Evolutionary conservation across 2,888 invertebrate species (phyloP).

Genomic region (Tridacna crocea): DNA sequence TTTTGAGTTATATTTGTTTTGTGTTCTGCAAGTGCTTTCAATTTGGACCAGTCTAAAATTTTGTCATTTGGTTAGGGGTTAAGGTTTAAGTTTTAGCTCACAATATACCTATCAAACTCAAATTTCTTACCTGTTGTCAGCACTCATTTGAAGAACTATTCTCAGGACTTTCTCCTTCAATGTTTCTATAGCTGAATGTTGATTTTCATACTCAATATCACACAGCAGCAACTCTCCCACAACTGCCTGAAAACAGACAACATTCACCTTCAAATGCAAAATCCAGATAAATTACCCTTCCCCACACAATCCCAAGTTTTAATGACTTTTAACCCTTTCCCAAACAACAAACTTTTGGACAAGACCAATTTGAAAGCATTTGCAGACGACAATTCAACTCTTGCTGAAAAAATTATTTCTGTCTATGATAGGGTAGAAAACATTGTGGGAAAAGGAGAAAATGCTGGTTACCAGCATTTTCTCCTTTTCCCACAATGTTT

Average conservation of each 20-base stretch:
- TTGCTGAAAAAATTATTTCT: too few species aligned
- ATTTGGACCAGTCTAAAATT: too few species aligned
- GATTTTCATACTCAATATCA: not conserved
- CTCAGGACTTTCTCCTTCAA: not conserved
- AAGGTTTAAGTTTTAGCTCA: too few species aligned
- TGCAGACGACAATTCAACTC: too few species aligned
- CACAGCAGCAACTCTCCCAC: not conserved
- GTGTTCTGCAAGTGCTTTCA: too few species aligned
- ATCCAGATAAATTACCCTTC: not conserved
- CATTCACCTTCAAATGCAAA: not conserved
- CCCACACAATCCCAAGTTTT: not conserved
- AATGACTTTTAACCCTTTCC: too few species aligned
- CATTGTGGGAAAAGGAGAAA: constrained; percentile 8
- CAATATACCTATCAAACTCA: too few species aligned
- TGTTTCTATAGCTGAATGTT: not conserved
- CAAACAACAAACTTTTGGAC: too few species aligned
- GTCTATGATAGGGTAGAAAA: too few species aligned
- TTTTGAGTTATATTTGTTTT: too few species aligned
- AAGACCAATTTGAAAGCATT: too few species aligned
- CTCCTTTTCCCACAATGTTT: constrained; percentile 1
- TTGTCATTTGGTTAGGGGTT: too few species aligned
- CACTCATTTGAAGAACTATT: not conserved
- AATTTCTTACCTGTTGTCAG: not conserved
- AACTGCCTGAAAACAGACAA: not conserved
- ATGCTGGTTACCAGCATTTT: not conserved